Evolutionary conservation across 2,888 invertebrate species (phyloP).

Genomic region (Epinotia demarniana): DNA sequence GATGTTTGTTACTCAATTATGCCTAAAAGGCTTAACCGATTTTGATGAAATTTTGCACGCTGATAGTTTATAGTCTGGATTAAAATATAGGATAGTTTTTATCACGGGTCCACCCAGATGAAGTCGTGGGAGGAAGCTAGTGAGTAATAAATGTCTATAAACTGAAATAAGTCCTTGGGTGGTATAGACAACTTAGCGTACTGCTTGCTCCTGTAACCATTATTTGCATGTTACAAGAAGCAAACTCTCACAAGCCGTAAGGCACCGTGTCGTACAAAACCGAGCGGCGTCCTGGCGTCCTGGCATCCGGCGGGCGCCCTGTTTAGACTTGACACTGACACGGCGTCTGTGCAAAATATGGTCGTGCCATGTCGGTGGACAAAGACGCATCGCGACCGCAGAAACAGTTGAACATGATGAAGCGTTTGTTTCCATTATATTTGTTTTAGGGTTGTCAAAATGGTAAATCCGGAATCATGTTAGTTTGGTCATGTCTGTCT

Average conservation of each 20-base stretch:
- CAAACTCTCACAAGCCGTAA: conserved; percentile 37
- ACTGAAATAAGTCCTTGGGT: background rate
- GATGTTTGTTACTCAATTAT: too few species aligned
- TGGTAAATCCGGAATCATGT: too few species aligned
- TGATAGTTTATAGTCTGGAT: too few species aligned
- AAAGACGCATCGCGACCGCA: background rate
- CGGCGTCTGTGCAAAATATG: background rate
- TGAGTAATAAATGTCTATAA: too few species aligned
- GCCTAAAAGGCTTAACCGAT: background rate
- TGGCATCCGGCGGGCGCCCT: conserved; percentile 49
- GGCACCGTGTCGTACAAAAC: conserved; percentile 54
- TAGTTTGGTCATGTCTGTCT: too few species aligned
- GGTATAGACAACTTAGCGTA: background rate
- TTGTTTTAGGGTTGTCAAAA: background rate
- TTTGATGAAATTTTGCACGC: background rate
- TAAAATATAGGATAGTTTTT: too few species aligned
- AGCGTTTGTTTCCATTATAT: background rate
- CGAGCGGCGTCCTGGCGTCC: conserved; percentile 54
- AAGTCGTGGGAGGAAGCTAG: background rate
- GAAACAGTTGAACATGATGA: background rate
- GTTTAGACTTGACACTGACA: conserved; percentile 32
- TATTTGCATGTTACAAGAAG: conserved; percentile 4
- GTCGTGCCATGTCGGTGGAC: background rate
- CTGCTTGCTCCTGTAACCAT: background rate
- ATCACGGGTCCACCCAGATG: too few species aligned